Base-by-base conservation (phyloP, 1,140 invertebrate genomes). In the Drosophila lini region DNA sequence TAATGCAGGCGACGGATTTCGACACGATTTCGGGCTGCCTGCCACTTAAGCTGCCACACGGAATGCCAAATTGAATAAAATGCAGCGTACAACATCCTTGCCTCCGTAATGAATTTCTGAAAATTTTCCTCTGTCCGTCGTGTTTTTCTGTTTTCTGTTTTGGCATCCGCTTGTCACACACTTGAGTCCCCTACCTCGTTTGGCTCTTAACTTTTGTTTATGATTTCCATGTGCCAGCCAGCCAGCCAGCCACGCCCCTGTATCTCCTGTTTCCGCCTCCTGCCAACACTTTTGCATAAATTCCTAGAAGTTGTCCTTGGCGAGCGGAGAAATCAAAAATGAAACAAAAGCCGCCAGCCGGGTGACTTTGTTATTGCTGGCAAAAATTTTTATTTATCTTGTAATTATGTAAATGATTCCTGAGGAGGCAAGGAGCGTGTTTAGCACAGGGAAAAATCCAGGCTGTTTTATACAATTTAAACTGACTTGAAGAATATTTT, bases 381-480 rank as follows among this genome's bases (percentile, higher is more conserved):
- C 74, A 68, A 78, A 1, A 38, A 83, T 82, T 89, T 73, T 88
- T 83, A 89, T 88, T 88, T 88, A 88, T 89, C 83, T 89, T 88
- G 78, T 88, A 88, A 88, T 88, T 88, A 88, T 88, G 83, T 55
- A 89, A 88, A 88, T 88, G 64, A 59, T 22, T 50, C 59, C 28
- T 47, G 36, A 44, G 16, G 13, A 16, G 19, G 9, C 32, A 31
- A 22, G 13, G 48, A 15, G 36, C 13, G 19, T 9, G n/a, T n/a
- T n/a, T n/a, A n/a, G n/a, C 50, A 28, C 10, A 19, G 16, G 5
- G 13, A 22, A 31, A 16, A 53, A 4, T 32, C 11, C 5, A 8
- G 16, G n/a, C 34, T 6, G 31, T 11, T 8, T 36, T 36, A 0
- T 22, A 36, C 0, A 53, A 22, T 15, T 36, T 22, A 22, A 15